Evolutionary conservation across 1,140 invertebrate genomes (phyloP), one percentile per base, ranked within the genome.

Genomic region (Drosophila busckii): DNA sequence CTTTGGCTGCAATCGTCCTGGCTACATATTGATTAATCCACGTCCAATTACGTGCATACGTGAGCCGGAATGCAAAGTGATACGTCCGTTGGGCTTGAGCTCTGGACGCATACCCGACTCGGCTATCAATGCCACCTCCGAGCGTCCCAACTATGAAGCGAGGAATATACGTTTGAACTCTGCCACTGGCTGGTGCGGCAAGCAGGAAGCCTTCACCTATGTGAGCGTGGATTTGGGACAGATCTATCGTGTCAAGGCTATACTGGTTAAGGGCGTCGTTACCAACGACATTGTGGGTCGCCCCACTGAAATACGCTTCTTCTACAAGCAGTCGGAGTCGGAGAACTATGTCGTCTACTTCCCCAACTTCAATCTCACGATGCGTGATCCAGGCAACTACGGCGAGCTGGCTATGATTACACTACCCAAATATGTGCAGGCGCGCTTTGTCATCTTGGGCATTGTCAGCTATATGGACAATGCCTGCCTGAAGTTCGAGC

Each of bases 281-380:
- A 97, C 96, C 0, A 97, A 97, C 65, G 96, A 97, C 75, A 96
- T 97, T 38, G 96, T 97, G 6, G 96, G 96, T 44, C 90, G 96
- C 48, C 96, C 96, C 4, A 98, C 96, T 0, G 96, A 98, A 90
- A 96, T 98, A 45, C 90, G 97, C 50, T 97, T 98, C 88, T 98
- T 98, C 90, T 98, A 98, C 87, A 98, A 98, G 88, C 94, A 96
- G 88, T 90, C 94, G 2, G 96, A 97, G 88, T 93, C 89, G 65
- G 96, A 98, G 86, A 97, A 98, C 75, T 98, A 97, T 73, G 96
- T 98, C 4, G 95, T 98, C 0, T 98, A 98, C 70, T 98, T 97
- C 89, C 96, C 97, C 7, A 97, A 98, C 75, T 97, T 97, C 84
- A 98, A 97, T 87, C 87, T 97, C 13, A 97, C 96, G 0, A 96